Percentiles rank a stretch among this genome's conserved stretches.
phyloP scores from a whole-genome alignment of 2,888 invertebrate genomes.

The Spisula subtruncata region DNA sequence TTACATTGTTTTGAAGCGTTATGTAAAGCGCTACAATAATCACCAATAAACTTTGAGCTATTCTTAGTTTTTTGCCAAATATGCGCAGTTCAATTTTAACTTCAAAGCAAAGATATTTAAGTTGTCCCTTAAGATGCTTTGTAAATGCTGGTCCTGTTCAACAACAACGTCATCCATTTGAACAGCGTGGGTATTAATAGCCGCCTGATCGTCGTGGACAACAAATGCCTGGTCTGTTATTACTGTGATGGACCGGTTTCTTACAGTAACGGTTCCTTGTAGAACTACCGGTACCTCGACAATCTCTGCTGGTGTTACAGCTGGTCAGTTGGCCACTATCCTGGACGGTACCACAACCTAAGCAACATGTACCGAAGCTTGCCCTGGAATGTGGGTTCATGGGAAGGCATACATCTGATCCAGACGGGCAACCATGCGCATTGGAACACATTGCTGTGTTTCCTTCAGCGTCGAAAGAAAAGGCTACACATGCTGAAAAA shows the following conservation, averaged over 20 bases:
- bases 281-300: background rate
- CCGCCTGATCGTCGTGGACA: conserved; percentile 11
- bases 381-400: background rate
- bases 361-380: conserved; percentile 13
- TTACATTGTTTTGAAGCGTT: no score
- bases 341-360: background rate
- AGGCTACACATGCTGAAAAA: background rate
- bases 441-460: background rate
- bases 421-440: background rate
- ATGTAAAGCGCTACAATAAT: no score
- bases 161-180: no score
- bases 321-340: background rate
- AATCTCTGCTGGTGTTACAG: background rate
- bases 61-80: no score
- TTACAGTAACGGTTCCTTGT: background rate
- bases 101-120: no score
- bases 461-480: background rate
- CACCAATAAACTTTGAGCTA: no score
- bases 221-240: background rate
- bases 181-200: background rate
- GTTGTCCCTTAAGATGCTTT: no score
- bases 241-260: background rate
- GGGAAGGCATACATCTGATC: background rate
- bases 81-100: no score
- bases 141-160: no score